These are phyloP conservation scores for Fabriciana adippe DNA, from an alignment of 2,888 invertebrate genomes.

Conservation along the genomic window DNA sequence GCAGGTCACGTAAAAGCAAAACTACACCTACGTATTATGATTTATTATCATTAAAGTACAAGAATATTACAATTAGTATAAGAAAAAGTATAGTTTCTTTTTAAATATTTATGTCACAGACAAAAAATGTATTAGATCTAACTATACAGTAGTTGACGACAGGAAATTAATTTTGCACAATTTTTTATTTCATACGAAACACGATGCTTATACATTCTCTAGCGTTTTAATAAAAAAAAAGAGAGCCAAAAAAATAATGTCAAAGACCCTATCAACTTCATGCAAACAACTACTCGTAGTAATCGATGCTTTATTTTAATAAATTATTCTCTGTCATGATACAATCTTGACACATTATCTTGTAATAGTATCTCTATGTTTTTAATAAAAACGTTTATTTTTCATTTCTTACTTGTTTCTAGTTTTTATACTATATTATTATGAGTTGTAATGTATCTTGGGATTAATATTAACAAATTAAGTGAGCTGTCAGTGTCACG, in stretches of 20 bases:
- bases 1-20: too few relatives aligned
- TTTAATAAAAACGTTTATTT: conserved; percentile 4
- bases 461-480: too few relatives aligned
- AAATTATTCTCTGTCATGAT: conserved; percentile 19
- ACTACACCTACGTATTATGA: too few relatives aligned
- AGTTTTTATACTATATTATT: not conserved
- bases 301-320: conserved; percentile 21
- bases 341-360: conserved; percentile 18
- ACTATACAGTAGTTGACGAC: too few relatives aligned
- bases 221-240: conserved; percentile 6
- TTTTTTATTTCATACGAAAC: not conserved
- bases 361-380: conserved; percentile 18
- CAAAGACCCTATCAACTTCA: conserved; percentile 3
- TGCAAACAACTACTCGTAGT: conserved; percentile 6
- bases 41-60: too few relatives aligned
- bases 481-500: too few relatives aligned
- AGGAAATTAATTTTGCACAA: too few relatives aligned
- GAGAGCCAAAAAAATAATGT: not conserved
- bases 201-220: conserved; percentile 3
- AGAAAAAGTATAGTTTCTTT: too few relatives aligned
- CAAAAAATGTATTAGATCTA: too few relatives aligned
- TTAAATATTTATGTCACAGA: too few relatives aligned
- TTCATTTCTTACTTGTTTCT: not conserved
- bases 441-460: too few relatives aligned
- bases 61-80: too few relatives aligned